Conservation (phyloP, 1,140 invertebrate species). For the Drosophila chauvacae region DNA sequence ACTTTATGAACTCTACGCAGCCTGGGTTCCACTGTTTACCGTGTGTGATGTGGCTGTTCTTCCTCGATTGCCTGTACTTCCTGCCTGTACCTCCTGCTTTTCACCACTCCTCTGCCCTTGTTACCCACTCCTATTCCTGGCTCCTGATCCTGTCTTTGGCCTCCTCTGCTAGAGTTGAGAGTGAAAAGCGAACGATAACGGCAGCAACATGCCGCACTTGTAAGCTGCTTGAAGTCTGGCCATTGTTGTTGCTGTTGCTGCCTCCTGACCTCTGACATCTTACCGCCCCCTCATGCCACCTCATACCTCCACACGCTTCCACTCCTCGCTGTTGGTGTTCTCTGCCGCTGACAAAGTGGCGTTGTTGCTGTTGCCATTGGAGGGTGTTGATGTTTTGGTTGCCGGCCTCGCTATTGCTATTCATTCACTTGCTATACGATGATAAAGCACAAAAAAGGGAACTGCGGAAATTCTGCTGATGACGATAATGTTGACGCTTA, state of each 20-base stretch:
- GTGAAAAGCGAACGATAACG: constrained; percentile 81
- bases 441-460: constrained; percentile 80
- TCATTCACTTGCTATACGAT: constrained; percentile 78
- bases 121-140: constrained; percentile 4
- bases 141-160: constrained; percentile 27
- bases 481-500: constrained; percentile 79
- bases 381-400: constrained; percentile 79
- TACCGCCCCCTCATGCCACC: neutral
- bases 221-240: constrained; percentile 75
- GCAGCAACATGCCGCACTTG: constrained; percentile 80
- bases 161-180: constrained; percentile 45
- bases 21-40: constrained; percentile 23
- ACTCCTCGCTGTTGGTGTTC: constrained; percentile 10
- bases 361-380: constrained; percentile 36
- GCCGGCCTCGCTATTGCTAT: constrained; percentile 72
- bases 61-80: constrained; percentile 17
- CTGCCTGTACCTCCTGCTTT: constrained; percentile 8
- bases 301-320: no score
- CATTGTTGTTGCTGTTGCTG: constrained; percentile 59
- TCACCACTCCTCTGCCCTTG: neutral
- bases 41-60: constrained; percentile 35
- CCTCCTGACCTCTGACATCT: constrained; percentile 19
- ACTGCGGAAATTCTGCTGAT: constrained; percentile 81
- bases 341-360: constrained; percentile 63
- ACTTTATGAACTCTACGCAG: neutral